A percentile compares a stretch with the other conserved stretches of the same genome.
Evolutionary conservation across 2,797 vertebrate species (phyloP).

Genomic region (Sebastes vulpes): DNA sequence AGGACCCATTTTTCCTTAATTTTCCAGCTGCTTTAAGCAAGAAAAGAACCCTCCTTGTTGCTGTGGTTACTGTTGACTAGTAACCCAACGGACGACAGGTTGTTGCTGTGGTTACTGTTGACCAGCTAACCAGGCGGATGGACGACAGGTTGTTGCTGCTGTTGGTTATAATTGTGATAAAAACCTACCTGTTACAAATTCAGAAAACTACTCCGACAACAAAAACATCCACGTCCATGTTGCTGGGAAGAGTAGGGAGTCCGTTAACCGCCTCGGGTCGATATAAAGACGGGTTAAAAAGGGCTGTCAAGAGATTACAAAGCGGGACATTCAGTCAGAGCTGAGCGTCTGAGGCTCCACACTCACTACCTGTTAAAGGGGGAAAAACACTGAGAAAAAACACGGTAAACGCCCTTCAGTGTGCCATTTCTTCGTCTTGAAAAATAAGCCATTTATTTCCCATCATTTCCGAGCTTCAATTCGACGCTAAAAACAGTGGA

Average conservation of each 20-base stretch:
- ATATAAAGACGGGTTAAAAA: slow-evolving; percentile 33
- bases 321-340: slow-evolving; percentile 66
- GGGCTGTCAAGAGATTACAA: slow-evolving; percentile 58
- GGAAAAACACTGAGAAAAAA: slow-evolving; percentile 58
- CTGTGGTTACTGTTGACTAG: not conserved
- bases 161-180: not conserved
- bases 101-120: not conserved
- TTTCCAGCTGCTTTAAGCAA: not conserved
- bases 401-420: slow-evolving; percentile 69
- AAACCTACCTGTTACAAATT: slow-evolving; percentile 81
- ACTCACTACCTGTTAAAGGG: slow-evolving; percentile 76
- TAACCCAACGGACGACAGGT: too few relatives aligned
- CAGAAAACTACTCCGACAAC: slow-evolving; percentile 19
- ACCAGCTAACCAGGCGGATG: slow-evolving; percentile 4
- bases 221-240: slow-evolving; percentile 50
- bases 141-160: slow-evolving; percentile 71
- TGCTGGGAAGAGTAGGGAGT: not conserved
- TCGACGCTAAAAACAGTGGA: slow-evolving; percentile 11
- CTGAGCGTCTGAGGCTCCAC: slow-evolving; percentile 40
- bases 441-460: slow-evolving; percentile 58
- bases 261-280: not conserved
- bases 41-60: not conserved
- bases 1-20: not conserved
- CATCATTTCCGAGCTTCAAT: slow-evolving; percentile 12
- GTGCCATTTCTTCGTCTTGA: slow-evolving; percentile 47